Percentiles rank a stretch among this genome's conserved stretches.
Evolutionary conservation across 2,797 vertebrate genomes (phyloP).

Genomic region (Sarcophilus harrisii): DNA sequence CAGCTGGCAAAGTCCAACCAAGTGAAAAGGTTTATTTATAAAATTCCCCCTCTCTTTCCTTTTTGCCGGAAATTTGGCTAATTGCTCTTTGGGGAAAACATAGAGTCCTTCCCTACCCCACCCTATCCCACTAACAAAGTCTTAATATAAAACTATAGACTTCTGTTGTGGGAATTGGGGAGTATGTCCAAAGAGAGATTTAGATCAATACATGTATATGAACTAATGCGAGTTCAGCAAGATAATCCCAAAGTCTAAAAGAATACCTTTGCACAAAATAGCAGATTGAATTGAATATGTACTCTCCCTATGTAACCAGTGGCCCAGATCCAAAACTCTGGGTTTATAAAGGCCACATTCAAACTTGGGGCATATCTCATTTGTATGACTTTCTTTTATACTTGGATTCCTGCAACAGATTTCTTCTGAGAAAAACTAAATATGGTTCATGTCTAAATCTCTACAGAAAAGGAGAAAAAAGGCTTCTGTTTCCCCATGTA

Average conservation of each 20-base stretch:
- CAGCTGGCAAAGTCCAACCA: constrained; percentile 53
- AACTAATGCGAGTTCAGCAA: neutral
- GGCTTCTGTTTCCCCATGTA: neutral
- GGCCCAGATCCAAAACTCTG: neutral
- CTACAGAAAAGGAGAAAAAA: neutral
- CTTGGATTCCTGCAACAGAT: neutral
- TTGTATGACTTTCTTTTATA: neutral
- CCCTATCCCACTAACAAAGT: neutral
- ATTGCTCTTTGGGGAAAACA: constrained; percentile 2
- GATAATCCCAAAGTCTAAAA: neutral
- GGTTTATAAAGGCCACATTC: neutral
- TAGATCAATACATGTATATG: neutral
- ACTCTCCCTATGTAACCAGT: neutral
- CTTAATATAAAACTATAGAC: neutral
- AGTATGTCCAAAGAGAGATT: neutral
- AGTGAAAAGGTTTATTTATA: constrained; percentile 63
- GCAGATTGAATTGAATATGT: neutral
- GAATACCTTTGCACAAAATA: neutral
- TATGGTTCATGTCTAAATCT: neutral
- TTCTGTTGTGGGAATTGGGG: neutral
- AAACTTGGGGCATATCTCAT: neutral
- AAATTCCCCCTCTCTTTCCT: neutral
- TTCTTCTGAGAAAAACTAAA: neutral
- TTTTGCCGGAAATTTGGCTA: constrained; percentile 11
- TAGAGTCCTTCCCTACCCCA: neutral